Conservation (phyloP, 2,113 vertebrate species). For the Tragelaphus imberbis region DNA sequence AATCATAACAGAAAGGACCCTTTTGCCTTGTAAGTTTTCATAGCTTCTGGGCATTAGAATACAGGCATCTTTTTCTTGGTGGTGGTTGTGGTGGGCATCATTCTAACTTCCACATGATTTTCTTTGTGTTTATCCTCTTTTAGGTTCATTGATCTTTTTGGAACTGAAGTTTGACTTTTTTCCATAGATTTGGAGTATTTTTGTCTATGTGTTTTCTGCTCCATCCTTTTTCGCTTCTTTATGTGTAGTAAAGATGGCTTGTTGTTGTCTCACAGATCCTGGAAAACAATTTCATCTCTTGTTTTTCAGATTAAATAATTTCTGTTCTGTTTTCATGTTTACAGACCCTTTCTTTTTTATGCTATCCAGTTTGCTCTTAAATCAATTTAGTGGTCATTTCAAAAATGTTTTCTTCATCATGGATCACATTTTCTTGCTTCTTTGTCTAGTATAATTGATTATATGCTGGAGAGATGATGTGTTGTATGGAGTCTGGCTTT, state of each 20-base stretch:
- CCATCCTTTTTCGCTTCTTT: neutral
- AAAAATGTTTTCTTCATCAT: neutral
- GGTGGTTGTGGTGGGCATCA: too few relatives aligned
- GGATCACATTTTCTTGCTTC: neutral
- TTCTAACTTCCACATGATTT: neutral
- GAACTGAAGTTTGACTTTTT: neutral
- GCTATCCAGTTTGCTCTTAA: neutral
- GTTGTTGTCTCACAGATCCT: neutral
- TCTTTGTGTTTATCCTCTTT: neutral
- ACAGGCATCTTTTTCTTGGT: neutral
- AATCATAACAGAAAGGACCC: neutral
- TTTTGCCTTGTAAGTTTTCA: neutral
- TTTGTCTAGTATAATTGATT: neutral
- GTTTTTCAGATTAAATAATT: neutral
- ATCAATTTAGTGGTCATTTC: neutral
- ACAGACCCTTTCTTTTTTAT: neutral
- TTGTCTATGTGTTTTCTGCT: neutral
- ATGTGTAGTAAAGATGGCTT: neutral
- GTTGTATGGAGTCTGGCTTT: neutral
- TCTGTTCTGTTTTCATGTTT: neutral
- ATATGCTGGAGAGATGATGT: neutral
- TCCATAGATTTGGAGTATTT: neutral
- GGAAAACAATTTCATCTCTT: neutral
- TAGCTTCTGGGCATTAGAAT: neutral
- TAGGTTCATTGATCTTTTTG: neutral